phyloP scores from a whole-genome alignment of 2,113 vertebrate species.

The Rhombomys opimus region DNA sequence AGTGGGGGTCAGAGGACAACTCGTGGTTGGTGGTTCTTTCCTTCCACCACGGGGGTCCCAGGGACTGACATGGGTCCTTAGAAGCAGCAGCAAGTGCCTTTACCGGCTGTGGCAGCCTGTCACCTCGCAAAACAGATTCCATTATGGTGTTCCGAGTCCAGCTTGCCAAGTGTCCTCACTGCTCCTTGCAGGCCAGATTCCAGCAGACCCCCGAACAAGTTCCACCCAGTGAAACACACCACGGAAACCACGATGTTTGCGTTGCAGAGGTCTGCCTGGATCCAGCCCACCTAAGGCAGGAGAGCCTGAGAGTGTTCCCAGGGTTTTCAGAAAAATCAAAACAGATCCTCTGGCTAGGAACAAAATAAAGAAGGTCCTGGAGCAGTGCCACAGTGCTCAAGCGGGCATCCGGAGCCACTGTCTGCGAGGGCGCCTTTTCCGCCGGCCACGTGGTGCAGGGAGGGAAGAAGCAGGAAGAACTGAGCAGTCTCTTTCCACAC shows the following conservation, averaged over 20 bases:
- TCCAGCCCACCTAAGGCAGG: background rate
- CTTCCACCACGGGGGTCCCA: background rate
- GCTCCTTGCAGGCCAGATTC: background rate
- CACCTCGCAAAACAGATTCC: background rate
- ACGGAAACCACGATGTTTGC: background rate
- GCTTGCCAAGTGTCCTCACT: background rate
- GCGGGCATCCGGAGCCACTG: constrained; percentile 83
- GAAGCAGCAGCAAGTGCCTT: background rate
- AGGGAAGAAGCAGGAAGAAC: constrained; percentile 62
- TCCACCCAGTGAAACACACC: background rate
- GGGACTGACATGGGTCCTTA: background rate
- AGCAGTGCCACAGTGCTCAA: constrained; percentile 80
- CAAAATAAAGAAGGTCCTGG: constrained; percentile 84
- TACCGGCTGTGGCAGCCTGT: background rate
- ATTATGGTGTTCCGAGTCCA: background rate
- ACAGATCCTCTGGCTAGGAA: constrained; percentile 77
- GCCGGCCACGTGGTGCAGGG: constrained; percentile 83
- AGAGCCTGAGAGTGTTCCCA: constrained; percentile 64
- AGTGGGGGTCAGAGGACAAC: background rate
- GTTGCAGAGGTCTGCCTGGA: background rate
- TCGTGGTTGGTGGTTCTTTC: background rate
- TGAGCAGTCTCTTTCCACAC: background rate
- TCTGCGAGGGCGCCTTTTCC: constrained; percentile 83
- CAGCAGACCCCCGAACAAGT: background rate
- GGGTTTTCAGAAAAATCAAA: constrained; percentile 81